Base-by-base conservation (phyloP, 2,113 vertebrate species). In the Lophura nycthemera region DNA sequence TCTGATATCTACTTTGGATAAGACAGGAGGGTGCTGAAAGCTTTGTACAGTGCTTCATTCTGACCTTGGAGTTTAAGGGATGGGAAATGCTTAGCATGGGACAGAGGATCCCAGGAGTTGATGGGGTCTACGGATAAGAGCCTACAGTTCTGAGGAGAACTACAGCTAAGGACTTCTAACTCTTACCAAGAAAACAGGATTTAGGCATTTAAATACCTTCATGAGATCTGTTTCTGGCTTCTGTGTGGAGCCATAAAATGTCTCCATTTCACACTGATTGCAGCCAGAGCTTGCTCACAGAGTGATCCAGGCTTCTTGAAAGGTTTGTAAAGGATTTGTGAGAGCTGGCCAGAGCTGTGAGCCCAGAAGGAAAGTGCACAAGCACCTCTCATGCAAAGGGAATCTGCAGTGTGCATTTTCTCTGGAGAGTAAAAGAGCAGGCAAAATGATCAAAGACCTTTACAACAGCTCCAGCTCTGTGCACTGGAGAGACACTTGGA, bases 391-490 rank as follows among this genome's bases (percentile, higher is more conserved):
- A 14, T 9, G 59, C 17, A 50, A 80, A 48, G 45, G 45, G 9
- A 32, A 56, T 34, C 61, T 66, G 50, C 27, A 48, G 64, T 6
- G 4, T 14, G 30, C 22, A 17, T 71, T 87, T 70, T 56, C 57
- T 59, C 32, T 34, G 45, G 30, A 48, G 67, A 66, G 34, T 19
- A 36, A 54, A 0, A 0, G 32, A 61, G 45, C 0, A 1, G 30
- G 40, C 27, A 34, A 61, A 40, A 52, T 8, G 6, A 27, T 25
- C 30, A 3, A 8, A 45, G 69, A 66, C 29, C 67, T 48, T 17
- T 11, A 57, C 50, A 71, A 56, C 0, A 1, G 50, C 30, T 83
- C 27, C 24, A 40, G 32, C 63, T 80, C 50, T 38, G 52, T 19
- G 50, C 10, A 0, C 29, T 38, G 45, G 29, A 66, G 64, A 52